Evolutionary conservation across 2,797 vertebrate species (phyloP), one percentile per base, ranked within the genome.

Genomic region (Lateolabrax maculatus): DNA sequence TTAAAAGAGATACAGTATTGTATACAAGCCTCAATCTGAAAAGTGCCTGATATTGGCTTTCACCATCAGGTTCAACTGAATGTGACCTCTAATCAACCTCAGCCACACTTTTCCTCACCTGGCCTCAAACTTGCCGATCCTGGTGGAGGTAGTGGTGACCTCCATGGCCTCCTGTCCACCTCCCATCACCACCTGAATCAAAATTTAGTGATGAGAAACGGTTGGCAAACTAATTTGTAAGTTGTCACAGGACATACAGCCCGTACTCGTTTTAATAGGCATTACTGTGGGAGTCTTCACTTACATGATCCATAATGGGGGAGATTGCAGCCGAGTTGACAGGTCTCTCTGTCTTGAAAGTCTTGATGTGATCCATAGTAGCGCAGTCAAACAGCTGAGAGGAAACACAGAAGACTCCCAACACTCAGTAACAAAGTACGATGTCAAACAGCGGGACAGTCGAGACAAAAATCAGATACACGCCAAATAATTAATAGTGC

Each of bases 81-180:
- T 18, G 2, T 10, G 4, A 53, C 29, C 4, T 51, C 5, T 12
- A 15, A 46, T 39, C 21, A 36, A 21, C 31, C 13, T 11, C 43
- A 6, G 21, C 13, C 9, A 27, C 23, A 18, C 39, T 69, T 37
- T 2, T 6, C 61, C 93, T 92, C 77, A 98, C 98, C 98, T 99
- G 83, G 98, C 98, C 88, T 99, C 98, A 57, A 99, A 99, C 90
- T 99, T 99, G 83, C 98, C 98, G 34, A 99, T 99, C 94, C 98
- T 97, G 66, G 98, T 99, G 80, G 98, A 99, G 34, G 98, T 99
- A 0, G 98, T 99, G 61, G 98, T 99, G 75, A 99, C 98, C 81
- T 99, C 98, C 98, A 99, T 99, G 88, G 98, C 98, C 88, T 99
- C 98, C 84, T 99, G 98, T 61, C 98, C 98, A 57, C 98, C 98